Conservation (phyloP, 2,797 vertebrate genomes). For the Typhlichthys subterraneus region DNA sequence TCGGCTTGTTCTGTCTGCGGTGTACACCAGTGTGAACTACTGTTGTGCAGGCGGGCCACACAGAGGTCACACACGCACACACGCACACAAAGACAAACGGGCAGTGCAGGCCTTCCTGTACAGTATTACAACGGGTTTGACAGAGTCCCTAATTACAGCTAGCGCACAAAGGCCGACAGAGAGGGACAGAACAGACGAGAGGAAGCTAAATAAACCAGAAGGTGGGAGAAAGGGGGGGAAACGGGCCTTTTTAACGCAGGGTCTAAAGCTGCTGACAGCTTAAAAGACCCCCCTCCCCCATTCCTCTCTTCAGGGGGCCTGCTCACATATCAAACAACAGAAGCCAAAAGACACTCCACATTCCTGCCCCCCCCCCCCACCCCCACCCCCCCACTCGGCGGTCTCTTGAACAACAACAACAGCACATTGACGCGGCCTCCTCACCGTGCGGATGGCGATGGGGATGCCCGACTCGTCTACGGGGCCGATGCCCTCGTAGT, state of each 20-base stretch:
- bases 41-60: slow-evolving; percentile 1
- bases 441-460: slow-evolving; percentile 97
- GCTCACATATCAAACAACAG: slow-evolving; percentile 50
- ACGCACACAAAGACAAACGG: slow-evolving; percentile 16
- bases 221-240: slow-evolving; percentile 21
- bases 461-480: slow-evolving; percentile 97
- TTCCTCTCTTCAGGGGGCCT: slow-evolving; percentile 13
- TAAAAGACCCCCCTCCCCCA: slow-evolving; percentile 46
- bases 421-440: background rate
- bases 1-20: slow-evolving; percentile 1
- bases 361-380: background rate
- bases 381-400: background rate
- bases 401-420: background rate
- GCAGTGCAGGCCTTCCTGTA: background rate
- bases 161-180: slow-evolving; percentile 25
- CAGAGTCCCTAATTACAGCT: slow-evolving; percentile 37
- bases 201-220: background rate
- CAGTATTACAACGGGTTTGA: slow-evolving; percentile 2
- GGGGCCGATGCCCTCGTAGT: slow-evolving; percentile 96
- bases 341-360: slow-evolving; percentile 19
- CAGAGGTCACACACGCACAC: slow-evolving; percentile 1
- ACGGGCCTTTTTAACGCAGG: slow-evolving; percentile 33
- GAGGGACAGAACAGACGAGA: background rate
- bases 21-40: slow-evolving; percentile 15
- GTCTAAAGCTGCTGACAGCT: slow-evolving; percentile 62